Conservation (phyloP, 2,113 vertebrate species). For the Cettia cetti region DNA sequence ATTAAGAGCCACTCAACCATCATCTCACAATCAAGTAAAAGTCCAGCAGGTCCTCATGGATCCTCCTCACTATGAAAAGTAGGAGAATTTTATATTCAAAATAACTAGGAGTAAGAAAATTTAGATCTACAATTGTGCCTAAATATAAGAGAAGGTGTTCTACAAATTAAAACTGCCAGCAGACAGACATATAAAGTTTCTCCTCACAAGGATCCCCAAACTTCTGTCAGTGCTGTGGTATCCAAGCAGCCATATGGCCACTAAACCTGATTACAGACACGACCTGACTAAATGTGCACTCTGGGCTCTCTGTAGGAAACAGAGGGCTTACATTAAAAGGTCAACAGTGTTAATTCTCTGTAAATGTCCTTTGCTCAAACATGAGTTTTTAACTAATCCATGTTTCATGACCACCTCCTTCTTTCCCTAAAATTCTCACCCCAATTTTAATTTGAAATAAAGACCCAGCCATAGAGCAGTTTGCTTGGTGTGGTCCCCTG, state of each 20-base stretch:
- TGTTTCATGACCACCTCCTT: background rate
- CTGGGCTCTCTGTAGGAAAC: background rate
- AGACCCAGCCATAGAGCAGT: background rate
- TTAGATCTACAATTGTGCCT: background rate
- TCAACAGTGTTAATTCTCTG: background rate
- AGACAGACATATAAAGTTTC: background rate
- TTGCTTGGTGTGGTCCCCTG: background rate
- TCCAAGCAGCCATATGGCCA: background rate
- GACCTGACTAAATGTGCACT: background rate
- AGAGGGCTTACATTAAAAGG: background rate
- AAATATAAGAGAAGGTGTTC: background rate
- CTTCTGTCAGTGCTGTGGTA: fast-evolving
- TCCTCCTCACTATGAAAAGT: background rate
- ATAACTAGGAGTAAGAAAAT: background rate
- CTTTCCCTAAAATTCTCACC: background rate
- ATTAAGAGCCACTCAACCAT: background rate
- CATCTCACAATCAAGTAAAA: background rate
- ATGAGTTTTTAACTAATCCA: background rate
- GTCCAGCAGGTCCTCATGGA: background rate
- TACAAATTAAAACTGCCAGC: background rate
- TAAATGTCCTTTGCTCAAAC: background rate
- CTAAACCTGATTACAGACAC: background rate
- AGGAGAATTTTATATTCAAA: background rate
- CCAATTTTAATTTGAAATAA: background rate
- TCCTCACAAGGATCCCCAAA: background rate